Evolutionary conservation across 2,888 invertebrate species (phyloP), one percentile per base, ranked within the genome.

Genomic region (Megastigmus dorsalis): DNA sequence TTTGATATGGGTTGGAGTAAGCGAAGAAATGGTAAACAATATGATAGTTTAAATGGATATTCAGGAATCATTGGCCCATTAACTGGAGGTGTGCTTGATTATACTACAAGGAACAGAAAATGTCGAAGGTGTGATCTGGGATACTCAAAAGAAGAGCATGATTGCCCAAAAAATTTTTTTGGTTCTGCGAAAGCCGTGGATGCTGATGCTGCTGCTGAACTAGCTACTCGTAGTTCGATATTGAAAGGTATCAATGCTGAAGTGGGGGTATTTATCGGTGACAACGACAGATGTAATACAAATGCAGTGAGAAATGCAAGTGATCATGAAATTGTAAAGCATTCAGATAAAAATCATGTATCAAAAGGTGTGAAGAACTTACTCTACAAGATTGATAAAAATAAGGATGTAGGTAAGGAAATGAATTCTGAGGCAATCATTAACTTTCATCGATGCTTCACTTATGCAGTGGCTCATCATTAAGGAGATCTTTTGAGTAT

Each of bases 141-240:
- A 20, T 66, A 69, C 55, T 7, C 48, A 3, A 23, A 33, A 26
- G 7, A 55, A 2, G 76, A 80, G 41, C 80, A 82, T 70, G 79
- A 79, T 36, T 82, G 82, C 36, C 62, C 80, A 26, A 9, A 67
- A 7, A 82, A 82, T 74, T 83, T 80, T 54, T 26, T 28, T 7
- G 81, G 80, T 5, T 78, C 77, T 65, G 80, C 80, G 0, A 84
- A 83, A 76, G 80, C 80, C 1, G 83, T 83, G 82, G 80, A 84
- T 60, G 74, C 82, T 33, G 66, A 80, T 72, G 75, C 76, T 15
- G 82, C 79, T 0, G 72, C 48, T 10, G 65, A 78, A 41, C 20
- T 81, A 2, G 65, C 76, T 0, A 59, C 30, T 1, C 23, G 78
- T 4, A 80, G 76, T 59, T 1, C 57, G 0, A 71, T 79, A 63